Base-by-base conservation (phyloP, 2,113 vertebrate species). In the Poeciliopsis prolifica region DNA sequence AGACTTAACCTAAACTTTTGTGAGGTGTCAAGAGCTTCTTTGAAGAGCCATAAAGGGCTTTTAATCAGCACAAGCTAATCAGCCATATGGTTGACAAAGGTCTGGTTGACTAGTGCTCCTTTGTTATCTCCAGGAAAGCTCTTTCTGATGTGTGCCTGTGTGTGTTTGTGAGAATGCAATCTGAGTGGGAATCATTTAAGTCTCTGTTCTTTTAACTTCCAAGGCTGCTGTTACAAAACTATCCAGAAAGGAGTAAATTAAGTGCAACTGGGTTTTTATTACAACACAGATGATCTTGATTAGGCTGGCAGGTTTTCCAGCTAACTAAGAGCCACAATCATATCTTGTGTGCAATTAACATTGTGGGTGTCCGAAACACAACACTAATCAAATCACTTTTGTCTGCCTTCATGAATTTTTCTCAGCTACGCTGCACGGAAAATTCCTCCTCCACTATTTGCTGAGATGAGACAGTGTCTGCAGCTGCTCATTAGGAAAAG, bases 1-100 rank as follows among this genome's bases (percentile, higher is more conserved):
- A 82, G 74, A 87, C 81, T 88, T 74, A 80, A 78, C 71, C 62
- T 79, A 88, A 87, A 90, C 83, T 86, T 88, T 83, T 87, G 86
- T 75, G 79, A 89, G 86, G 90, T 79, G 83, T 91, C 68, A 75
- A 80, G 78, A 83, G 75, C 69, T 72, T 73, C 51, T 92, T 91
- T 92, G 90, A 92, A 88, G 88, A 22, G 31, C 71, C 69, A 77
- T 54, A 87, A 85, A 81, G 71, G 51, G 58, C 75, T 90, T 92
- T 92, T 92, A 92, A 92, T 92, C 85, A 92, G 80, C 65, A 80
- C 10, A 69, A 65, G 78, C 74, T 91, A 89, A 92, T 91, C 89
- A 88, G 68, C 89, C 88, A 90, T 91, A 89, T 92, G 88, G 78
- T 80, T 90, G 80, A 88, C 87, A 88, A 89, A 86, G 68, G 82